Conservation (phyloP, 2,113 vertebrate genomes). For the Egretta garzetta region DNA sequence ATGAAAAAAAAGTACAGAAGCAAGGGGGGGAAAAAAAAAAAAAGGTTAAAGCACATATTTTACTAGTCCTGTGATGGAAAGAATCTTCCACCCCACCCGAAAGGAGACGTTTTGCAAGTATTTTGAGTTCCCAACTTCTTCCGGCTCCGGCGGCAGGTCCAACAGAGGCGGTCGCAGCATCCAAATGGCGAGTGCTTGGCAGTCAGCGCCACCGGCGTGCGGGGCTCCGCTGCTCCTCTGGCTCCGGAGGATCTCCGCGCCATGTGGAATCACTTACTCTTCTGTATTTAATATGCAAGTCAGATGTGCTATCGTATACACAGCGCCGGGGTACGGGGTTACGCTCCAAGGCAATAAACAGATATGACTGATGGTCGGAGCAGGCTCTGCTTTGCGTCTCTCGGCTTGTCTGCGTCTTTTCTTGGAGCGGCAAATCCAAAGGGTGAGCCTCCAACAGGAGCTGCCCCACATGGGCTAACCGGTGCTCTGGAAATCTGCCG, state of each 20-base stretch:
- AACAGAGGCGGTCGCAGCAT: neutral
- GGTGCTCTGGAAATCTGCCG: neutral
- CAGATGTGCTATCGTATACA: neutral
- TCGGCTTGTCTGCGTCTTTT: neutral
- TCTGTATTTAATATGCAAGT: neutral
- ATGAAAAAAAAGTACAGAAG: neutral
- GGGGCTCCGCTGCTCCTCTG: neutral
- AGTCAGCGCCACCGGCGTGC: neutral
- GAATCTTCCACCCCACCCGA: neutral
- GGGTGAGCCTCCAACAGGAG: neutral
- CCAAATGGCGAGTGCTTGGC: neutral
- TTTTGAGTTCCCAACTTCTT: neutral
- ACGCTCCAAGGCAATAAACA: neutral
- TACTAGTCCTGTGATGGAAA: neutral
- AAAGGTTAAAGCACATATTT: neutral
- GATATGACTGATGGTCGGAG: neutral
- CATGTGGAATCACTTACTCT: conserved; percentile 30
- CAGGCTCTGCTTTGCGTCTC: neutral
- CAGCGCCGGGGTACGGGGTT: neutral
- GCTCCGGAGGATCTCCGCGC: neutral
- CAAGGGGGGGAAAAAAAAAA: neutral
- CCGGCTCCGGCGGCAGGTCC: neutral
- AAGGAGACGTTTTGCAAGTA: neutral
- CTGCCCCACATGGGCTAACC: neutral
- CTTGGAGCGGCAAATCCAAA: neutral